These are phyloP conservation scores for Mimachlamys varia DNA, from an alignment of 2,888 invertebrate species.

Conservation along the genomic window DNA sequence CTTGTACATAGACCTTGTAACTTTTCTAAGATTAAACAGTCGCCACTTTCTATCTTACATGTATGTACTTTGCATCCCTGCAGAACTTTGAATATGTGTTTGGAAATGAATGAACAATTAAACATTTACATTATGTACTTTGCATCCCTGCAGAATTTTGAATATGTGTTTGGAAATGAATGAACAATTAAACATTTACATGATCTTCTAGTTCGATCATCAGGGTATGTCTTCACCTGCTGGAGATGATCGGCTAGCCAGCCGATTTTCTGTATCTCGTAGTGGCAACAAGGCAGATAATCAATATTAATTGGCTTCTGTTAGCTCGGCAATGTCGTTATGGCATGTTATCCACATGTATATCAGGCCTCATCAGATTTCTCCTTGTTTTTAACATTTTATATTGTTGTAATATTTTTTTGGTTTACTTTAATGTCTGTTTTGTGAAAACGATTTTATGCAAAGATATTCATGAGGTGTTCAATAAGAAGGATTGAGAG, in stretches of 20 bases:
- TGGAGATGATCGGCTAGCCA: not conserved
- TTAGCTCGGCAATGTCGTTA: not conserved
- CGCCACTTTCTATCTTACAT: too few relatives aligned
- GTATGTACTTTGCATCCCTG: not conserved
- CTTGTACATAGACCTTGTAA: too few relatives aligned
- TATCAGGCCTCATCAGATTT: not conserved
- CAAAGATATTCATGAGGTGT: not conserved
- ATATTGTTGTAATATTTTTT: not conserved
- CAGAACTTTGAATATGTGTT: not conserved
- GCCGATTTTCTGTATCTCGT: not conserved
- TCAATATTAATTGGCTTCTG: conserved; percentile 8
- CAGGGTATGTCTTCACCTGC: not conserved
- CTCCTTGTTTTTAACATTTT: not conserved
- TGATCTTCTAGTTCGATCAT: not conserved
- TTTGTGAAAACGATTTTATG: not conserved
- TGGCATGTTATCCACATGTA: not conserved
- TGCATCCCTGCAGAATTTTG: not conserved
- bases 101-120: not conserved
- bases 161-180: not conserved
- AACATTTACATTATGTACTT: not conserved
- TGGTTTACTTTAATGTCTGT: not conserved
- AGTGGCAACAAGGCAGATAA: not conserved
- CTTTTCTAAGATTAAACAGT: too few relatives aligned
- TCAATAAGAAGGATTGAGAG: not conserved
- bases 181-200: conserved; percentile 12